These are phyloP conservation scores for Proctacanthus coquilletti DNA, from an alignment of 1,140 invertebrate species.

Conservation along the genomic window DNA sequence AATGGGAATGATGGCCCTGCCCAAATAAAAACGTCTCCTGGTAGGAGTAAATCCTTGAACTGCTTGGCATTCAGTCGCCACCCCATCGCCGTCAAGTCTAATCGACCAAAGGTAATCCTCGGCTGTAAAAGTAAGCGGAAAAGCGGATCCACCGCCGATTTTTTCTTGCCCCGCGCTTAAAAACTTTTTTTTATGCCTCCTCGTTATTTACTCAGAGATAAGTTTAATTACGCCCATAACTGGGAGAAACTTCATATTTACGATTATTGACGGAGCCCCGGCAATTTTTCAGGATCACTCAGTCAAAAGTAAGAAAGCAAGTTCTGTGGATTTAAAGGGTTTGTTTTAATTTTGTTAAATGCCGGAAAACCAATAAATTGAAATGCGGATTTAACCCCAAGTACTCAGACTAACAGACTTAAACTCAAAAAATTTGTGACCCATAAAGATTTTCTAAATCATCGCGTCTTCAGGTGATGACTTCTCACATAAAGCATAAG, in stretches of 20 bases:
- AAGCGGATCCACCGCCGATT: neutral
- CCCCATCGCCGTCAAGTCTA: neutral
- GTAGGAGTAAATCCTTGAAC: neutral
- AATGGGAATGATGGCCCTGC: neutral
- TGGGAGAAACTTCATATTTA: neutral
- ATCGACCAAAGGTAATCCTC: conserved; percentile 1
- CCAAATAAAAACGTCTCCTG: neutral
- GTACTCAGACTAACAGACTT: too few relatives aligned
- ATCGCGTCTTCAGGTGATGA: too few relatives aligned
- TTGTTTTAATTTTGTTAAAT: too few relatives aligned
- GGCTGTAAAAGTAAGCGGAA: neutral
- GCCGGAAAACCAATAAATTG: too few relatives aligned
- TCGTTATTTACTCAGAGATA: neutral
- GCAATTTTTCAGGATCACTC: too few relatives aligned
- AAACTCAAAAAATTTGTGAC: too few relatives aligned
- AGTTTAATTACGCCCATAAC: neutral
- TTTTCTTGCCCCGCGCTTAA: too few relatives aligned
- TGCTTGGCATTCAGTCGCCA: neutral
- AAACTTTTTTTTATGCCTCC: neutral
- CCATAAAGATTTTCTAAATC: too few relatives aligned
- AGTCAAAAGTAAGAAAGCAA: too few relatives aligned
- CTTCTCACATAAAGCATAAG: too few relatives aligned
- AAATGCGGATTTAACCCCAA: too few relatives aligned
- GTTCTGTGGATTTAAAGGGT: too few relatives aligned
- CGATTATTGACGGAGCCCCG: conserved; percentile 1